Conservation (phyloP, 2,113 vertebrate genomes). For the Gobio gobio region DNA sequence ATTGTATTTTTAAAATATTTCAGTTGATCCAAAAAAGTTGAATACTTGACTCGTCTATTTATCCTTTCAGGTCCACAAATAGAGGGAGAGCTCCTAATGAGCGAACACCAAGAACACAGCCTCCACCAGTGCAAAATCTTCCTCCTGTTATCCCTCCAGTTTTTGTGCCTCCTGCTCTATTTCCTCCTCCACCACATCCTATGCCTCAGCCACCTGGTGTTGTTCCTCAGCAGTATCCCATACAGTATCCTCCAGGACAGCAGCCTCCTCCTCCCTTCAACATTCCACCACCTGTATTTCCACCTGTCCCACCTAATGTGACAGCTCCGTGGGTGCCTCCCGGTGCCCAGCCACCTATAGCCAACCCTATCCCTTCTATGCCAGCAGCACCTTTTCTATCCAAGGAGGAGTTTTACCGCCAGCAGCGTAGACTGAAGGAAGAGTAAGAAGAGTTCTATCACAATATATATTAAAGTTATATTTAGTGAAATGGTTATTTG, state of each 20-base stretch:
- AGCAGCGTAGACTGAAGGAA: conserved; percentile 87
- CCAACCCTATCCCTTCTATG: conserved; percentile 76
- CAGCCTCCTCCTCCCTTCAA: conserved; percentile 83
- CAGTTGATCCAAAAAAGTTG: not conserved
- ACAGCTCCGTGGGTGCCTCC: conserved; percentile 86
- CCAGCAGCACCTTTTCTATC: conserved; percentile 85
- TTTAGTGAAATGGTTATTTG: not conserved
- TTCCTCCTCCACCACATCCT: conserved; percentile 81
- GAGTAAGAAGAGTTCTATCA: conserved; percentile 81
- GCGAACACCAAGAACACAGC: conserved; percentile 79
- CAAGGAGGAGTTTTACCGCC: conserved; percentile 93
- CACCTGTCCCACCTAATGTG: conserved; percentile 78
- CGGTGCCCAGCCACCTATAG: conserved; percentile 79
- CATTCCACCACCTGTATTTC: conserved; percentile 90
- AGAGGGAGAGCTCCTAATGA: conserved; percentile 81
- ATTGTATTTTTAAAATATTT: not conserved
- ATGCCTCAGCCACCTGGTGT: conserved; percentile 85
- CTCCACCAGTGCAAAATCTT: conserved; percentile 68
- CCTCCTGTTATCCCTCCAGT: conserved; percentile 78
- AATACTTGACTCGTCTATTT: not conserved
- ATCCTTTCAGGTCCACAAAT: conserved; percentile 67
- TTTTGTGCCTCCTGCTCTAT: conserved; percentile 81
- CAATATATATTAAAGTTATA: not conserved
- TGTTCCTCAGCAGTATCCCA: conserved; percentile 81
- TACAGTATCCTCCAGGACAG: conserved; percentile 86